Evolutionary conservation across 2,797 vertebrate genomes (phyloP), one percentile per base, ranked within the genome.

Genomic region (Odontamblyopus rebecca): DNA sequence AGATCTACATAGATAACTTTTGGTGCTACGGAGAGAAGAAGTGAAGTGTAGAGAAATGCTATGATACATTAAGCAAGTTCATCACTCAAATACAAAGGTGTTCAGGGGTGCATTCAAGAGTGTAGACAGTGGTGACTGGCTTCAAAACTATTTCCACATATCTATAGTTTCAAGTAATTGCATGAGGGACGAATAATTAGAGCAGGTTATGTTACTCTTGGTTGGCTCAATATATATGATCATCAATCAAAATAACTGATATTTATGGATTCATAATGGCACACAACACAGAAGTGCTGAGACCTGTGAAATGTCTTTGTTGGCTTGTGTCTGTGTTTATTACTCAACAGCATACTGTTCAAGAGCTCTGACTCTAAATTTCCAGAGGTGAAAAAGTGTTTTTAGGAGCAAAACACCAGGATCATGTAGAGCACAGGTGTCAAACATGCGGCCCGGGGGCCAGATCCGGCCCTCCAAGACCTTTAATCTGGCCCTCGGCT

Each of bases 1-100:
- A 75, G 71, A 81, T 67, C 68, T n/a, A 56, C 87, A 91, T 88
- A 88, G 91, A 93, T 90, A 93, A 86, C 84, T 71, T 81, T 79
- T 67, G 71, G 35, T 32, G 73, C 64, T 60, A 18, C 29, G 60
- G 7, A 23, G 5, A 19, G 67, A 48, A 16, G 12, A 48, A 48
- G 44, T 70, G 63, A 67, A 18, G 71, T 69, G 71, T 66, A 48
- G 60, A 48, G 32, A 0, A 64, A 65, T 76, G 69, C 72, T 77
- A 80, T 77, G 65, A 61, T 69, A 56, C 64, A 70, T 6, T 70
- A 74, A 83, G 77, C 66, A 16, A 69, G 85, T 81, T 69, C 66
- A 86, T 84, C 79, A 82, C 75, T 72, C 81, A 67, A 51, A 62
- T 8, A 13, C 23, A 60, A 70, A 69, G 51, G 70, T 76, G 59